Conservation (phyloP, 2,797 vertebrate genomes). For the Darevskia nairensis region DNA sequence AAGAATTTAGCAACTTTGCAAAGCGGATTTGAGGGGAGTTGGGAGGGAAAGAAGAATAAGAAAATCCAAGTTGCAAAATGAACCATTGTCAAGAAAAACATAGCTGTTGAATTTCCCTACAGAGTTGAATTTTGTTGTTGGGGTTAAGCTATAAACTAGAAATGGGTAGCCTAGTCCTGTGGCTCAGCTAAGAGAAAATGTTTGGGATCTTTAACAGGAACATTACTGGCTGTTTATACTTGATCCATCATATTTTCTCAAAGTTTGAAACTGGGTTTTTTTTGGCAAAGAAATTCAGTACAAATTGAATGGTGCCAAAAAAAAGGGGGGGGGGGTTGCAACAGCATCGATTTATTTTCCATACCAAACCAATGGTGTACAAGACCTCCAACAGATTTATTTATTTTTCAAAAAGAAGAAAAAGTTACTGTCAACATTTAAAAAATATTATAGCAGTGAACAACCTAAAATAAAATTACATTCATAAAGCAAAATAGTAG, state of each 20-base stretch:
- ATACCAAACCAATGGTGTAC: background rate
- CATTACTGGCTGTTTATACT: conserved; percentile 65
- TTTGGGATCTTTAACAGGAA: conserved; percentile 62
- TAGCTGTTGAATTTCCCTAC: conserved; percentile 74
- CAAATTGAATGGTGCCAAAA: conserved; percentile 26
- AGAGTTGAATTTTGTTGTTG: conserved; percentile 76
- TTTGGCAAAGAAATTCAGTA: conserved; percentile 63
- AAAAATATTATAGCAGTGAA: no score
- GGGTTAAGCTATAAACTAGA: conserved; percentile 70
- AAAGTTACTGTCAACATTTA: no score
- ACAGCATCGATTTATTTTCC: conserved; percentile 10
- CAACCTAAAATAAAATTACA: no score
- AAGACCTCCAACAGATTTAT: background rate
- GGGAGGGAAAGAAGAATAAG: conserved; percentile 34
- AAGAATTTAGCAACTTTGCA: conserved; percentile 79
- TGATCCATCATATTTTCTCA: conserved; percentile 58
- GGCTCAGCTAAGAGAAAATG: conserved; percentile 52
- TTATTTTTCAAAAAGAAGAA: background rate
- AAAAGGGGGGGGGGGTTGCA: conserved; percentile 3
- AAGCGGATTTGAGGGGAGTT: conserved; percentile 69
- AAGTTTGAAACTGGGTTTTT: no score
- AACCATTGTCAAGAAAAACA: conserved; percentile 75
- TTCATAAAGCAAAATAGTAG: no score
- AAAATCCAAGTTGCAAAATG: conserved; percentile 71
- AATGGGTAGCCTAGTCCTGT: conserved; percentile 28